Evolutionary conservation across 2,113 vertebrate species (phyloP).

Genomic region (Psilopogon haemacephalus): DNA sequence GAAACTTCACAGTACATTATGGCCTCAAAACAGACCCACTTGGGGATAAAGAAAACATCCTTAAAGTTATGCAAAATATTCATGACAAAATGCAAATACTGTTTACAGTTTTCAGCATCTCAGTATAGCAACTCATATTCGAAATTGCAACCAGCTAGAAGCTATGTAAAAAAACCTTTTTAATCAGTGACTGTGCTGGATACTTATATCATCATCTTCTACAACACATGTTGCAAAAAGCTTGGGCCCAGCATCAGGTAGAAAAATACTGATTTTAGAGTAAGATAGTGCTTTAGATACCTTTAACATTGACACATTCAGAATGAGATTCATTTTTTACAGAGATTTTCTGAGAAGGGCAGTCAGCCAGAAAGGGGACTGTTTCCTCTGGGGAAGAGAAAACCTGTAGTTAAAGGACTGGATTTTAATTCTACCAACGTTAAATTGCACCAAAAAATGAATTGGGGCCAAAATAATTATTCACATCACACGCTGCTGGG

Average conservation of each 20-base stretch:
- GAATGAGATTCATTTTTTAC: neutral
- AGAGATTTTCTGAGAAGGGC: neutral
- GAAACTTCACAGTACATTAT: slow-evolving; percentile 61
- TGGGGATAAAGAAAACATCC: slow-evolving; percentile 56
- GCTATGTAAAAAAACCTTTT: neutral
- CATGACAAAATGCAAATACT: slow-evolving; percentile 66
- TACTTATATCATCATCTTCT: fast-evolving
- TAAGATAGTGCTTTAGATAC: neutral
- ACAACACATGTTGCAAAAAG: neutral
- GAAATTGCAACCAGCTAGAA: slow-evolving; percentile 8
- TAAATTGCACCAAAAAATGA: neutral
- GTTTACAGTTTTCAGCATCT: slow-evolving; percentile 47
- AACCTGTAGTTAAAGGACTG: neutral
- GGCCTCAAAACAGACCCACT: slow-evolving; percentile 47
- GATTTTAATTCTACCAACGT: neutral
- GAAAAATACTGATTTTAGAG: neutral
- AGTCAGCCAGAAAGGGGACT: neutral
- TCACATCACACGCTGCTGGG: neutral
- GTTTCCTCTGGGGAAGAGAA: neutral
- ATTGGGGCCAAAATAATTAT: neutral
- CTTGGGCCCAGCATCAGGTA: neutral
- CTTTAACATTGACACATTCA: neutral
- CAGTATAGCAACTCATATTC: neutral
- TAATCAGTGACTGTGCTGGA: neutral
- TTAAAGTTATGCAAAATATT: slow-evolving; percentile 64